Evolutionary conservation across 2,888 invertebrate genomes (phyloP).

Genomic region (Mesoligia furuncula): DNA sequence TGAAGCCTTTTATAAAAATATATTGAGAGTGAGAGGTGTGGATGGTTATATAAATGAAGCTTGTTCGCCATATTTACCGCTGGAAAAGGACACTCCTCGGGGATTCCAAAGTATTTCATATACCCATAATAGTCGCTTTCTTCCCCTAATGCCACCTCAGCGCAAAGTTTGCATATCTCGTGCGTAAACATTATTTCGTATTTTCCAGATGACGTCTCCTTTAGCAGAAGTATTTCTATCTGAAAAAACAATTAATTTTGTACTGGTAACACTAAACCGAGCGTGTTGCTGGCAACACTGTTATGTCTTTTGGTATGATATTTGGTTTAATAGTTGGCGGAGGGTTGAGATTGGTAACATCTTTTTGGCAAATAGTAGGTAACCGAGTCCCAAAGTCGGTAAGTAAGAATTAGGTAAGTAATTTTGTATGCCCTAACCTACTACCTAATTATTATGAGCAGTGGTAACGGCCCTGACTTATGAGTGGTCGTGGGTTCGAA

Average conservation of each 20-base stretch:
- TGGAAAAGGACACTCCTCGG: slow-evolving; percentile 74
- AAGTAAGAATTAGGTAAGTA: neutral
- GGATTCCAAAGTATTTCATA: slow-evolving; percentile 73
- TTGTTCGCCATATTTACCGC: slow-evolving; percentile 70
- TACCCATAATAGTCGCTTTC: slow-evolving; percentile 71
- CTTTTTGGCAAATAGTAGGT: neutral
- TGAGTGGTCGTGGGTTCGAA: neutral
- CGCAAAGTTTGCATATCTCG: slow-evolving; percentile 76
- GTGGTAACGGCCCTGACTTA: neutral
- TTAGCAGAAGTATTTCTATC: slow-evolving; percentile 75
- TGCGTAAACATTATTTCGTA: slow-evolving; percentile 71
- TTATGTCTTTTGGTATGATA: neutral
- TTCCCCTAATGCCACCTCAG: slow-evolving; percentile 67
- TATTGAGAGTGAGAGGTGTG: too few species aligned
- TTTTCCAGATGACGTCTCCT: slow-evolving; percentile 69
- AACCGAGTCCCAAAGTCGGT: neutral
- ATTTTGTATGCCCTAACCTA: neutral
- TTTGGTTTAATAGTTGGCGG: neutral
- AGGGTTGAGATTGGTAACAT: neutral
- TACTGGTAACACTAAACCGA: neutral
- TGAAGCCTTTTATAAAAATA: neutral
- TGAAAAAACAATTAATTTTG: slow-evolving; percentile 60
- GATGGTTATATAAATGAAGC: neutral
- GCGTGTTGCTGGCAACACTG: neutral
- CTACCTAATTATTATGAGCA: neutral